Conservation (phyloP, 2,113 vertebrate species). For the Oriolus oriolus region DNA sequence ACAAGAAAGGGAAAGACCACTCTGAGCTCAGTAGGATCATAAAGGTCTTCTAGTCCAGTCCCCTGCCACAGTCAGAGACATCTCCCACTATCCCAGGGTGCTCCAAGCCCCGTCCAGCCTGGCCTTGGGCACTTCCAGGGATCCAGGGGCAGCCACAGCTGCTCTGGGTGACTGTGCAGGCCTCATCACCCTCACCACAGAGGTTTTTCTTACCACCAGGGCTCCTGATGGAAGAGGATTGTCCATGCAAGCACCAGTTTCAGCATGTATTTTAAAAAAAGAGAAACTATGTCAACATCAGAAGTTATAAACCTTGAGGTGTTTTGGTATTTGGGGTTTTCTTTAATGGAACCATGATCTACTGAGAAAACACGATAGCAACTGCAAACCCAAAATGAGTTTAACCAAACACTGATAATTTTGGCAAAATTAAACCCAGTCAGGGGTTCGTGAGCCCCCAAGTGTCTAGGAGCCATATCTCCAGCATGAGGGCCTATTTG, state of each 20-base stretch:
- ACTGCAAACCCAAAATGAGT: not conserved
- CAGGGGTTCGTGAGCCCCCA: not conserved
- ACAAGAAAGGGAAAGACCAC: not conserved
- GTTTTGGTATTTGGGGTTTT: not conserved
- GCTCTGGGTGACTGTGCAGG: not conserved
- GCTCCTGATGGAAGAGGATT: not conserved
- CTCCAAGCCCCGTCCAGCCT: not conserved
- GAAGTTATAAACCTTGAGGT: not conserved
- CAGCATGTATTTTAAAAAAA: not conserved
- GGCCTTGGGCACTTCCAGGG: not conserved
- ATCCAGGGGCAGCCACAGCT: not conserved
- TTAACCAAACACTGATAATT: not conserved
- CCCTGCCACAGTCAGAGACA: not conserved
- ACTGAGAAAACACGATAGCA: not conserved
- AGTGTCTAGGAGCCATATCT: not conserved
- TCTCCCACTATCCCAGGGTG: rapidly evolving
- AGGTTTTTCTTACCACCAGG: not conserved
- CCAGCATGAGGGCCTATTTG: not conserved
- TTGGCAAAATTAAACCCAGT: not conserved
- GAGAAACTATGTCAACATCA: not conserved
- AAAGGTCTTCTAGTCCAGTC: not conserved
- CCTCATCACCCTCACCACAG: not conserved
- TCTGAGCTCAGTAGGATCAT: not conserved
- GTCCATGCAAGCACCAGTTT: not conserved
- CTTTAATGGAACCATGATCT: not conserved